A percentile compares a stretch with the other conserved stretches of the same genome.
Evolutionary conservation across 1,140 invertebrate species (phyloP).

Genomic region (Penaeus japonicus): DNA sequence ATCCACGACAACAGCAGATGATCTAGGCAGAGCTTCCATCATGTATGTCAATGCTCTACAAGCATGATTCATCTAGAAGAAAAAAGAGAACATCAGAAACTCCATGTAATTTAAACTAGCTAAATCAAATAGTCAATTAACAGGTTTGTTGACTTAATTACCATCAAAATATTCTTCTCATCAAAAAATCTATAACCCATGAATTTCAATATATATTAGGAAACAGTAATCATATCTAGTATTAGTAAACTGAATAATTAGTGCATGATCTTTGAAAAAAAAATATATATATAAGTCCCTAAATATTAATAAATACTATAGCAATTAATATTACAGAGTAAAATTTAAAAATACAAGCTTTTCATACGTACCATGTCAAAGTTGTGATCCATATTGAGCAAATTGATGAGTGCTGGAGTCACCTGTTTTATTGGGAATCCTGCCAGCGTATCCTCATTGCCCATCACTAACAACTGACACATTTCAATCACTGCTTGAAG

Average conservation of each 20-base stretch:
- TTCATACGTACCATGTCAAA: constrained; percentile 86
- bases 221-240: too few species aligned
- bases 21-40: constrained; percentile 97
- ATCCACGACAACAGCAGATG: constrained; percentile 94
- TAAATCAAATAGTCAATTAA: not conserved
- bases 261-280: too few species aligned
- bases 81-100: not conserved
- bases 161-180: too few species aligned
- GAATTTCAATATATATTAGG: too few species aligned
- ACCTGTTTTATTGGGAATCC: constrained; percentile 98
- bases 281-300: not conserved
- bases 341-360: constrained; percentile 9
- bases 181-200: too few species aligned
- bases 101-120: not conserved
- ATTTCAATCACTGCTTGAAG: constrained; percentile 97
- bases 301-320: not conserved
- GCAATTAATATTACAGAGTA: not conserved
- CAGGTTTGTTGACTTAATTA: not conserved
- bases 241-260: too few species aligned
- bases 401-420: constrained; percentile 89
- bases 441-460: constrained; percentile 97
- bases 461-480: constrained; percentile 99
- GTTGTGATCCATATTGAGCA: constrained; percentile 94
- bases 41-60: constrained; percentile 98
- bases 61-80: constrained; percentile 92